Conservation (phyloP, 2,888 invertebrate species). For the Pristionchus entomophagus region DNA sequence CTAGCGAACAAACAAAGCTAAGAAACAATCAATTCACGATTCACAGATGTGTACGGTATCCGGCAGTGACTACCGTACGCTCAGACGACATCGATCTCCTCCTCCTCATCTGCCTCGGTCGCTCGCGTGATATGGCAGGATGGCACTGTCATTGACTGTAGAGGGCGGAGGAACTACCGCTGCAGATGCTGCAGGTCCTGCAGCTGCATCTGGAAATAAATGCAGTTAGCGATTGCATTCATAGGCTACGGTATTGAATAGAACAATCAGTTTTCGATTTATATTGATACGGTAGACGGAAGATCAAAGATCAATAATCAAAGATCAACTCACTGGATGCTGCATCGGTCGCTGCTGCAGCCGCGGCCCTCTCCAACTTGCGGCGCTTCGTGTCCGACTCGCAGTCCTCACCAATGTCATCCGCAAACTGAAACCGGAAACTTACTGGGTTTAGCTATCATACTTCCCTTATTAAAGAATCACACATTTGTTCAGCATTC, state of each 20-base stretch:
- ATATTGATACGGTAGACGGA: neutral
- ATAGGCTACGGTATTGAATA: too few species aligned
- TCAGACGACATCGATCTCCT: slow-evolving; percentile 45
- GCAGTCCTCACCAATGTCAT: slow-evolving; percentile 43
- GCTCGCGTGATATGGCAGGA: slow-evolving; percentile 6
- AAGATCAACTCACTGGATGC: too few species aligned
- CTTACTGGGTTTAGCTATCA: neutral
- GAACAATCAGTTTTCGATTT: neutral
- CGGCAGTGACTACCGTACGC: slow-evolving; percentile 1
- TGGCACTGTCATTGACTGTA: neutral
- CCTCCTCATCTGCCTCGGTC: slow-evolving; percentile 22
- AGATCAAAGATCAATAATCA: neutral
- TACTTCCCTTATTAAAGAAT: too few species aligned
- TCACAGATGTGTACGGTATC: slow-evolving; percentile 9
- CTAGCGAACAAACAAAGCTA: too few species aligned
- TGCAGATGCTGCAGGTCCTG: neutral
- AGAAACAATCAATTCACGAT: neutral
- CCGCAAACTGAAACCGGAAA: neutral
- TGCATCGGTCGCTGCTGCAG: neutral
- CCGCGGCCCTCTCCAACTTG: slow-evolving; percentile 27
- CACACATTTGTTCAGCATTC: neutral
- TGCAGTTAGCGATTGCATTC: too few species aligned
- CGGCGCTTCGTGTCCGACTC: slow-evolving; percentile 43
- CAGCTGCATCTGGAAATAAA: neutral
- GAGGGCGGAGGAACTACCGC: neutral